phyloP scores from a whole-genome alignment of 1,140 invertebrate species.

The Triops longicaudatus region DNA sequence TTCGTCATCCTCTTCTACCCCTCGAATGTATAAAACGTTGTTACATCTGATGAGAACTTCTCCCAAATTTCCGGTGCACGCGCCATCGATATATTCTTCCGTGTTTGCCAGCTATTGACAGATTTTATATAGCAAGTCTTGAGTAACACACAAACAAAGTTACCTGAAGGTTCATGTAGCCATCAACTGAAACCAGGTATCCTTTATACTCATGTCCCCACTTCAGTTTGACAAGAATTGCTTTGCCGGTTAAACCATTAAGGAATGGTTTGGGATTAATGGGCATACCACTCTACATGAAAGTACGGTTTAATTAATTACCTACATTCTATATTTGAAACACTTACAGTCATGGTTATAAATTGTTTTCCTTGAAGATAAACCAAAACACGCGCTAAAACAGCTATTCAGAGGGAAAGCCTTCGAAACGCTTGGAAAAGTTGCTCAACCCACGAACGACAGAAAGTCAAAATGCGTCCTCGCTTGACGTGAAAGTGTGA shows the following conservation, averaged over 20 bases:
- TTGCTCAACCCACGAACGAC: not conserved
- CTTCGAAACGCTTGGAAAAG: not conserved
- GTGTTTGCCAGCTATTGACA: conserved; percentile 76
- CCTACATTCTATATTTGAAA: not conserved
- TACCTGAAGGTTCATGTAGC: conserved; percentile 96
- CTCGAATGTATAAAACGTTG: conserved; percentile 94
- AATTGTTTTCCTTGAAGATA: not conserved
- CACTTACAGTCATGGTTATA: not conserved
- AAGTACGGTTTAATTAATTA: not conserved
- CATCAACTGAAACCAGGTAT: conserved; percentile 91
- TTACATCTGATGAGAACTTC: conserved; percentile 98
- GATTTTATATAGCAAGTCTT: not conserved
- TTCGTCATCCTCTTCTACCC: conserved; percentile 94
- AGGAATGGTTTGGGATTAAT: conserved; percentile 99
- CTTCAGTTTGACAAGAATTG: conserved; percentile 95
- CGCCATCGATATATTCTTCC: conserved; percentile 94
- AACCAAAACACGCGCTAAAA: conserved; percentile 15
- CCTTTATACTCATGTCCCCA: conserved; percentile 99
- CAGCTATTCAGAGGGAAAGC: not conserved
- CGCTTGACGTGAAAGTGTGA: too few species aligned
- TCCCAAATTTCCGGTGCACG: conserved; percentile 83
- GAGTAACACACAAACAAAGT: not conserved
- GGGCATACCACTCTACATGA: conserved; percentile 64
- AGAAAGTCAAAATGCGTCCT: not conserved
- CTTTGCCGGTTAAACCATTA: conserved; percentile 94